Conservation (phyloP, 2,113 vertebrate species). For the pig (Sus scrofa) region DNA sequence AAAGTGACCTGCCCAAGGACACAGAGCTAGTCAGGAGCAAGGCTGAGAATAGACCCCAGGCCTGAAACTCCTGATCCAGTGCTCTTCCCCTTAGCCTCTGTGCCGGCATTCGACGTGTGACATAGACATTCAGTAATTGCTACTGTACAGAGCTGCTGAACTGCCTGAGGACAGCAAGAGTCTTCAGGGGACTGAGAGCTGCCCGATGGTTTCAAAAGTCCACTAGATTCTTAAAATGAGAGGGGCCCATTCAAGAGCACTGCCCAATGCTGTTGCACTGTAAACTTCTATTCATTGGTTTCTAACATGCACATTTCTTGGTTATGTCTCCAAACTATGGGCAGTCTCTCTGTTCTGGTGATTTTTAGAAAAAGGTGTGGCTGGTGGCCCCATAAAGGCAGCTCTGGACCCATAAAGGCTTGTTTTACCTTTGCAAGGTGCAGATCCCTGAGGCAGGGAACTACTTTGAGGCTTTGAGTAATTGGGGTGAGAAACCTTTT, state of each 20-base stretch:
- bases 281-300: neutral
- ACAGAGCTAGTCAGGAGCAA: neutral
- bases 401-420: neutral
- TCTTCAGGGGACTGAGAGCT: neutral
- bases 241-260: neutral
- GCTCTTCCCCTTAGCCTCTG: neutral
- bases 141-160: neutral
- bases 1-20: neutral
- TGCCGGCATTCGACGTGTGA: fast-evolving
- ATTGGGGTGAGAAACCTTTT: slow-evolving; percentile 6
- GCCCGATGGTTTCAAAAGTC: neutral
- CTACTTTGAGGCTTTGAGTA: neutral
- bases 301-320: neutral
- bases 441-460: neutral
- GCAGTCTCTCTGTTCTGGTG: neutral
- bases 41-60: neutral
- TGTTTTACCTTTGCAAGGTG: slow-evolving; percentile 10
- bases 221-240: neutral
- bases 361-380: neutral
- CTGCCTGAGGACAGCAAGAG: neutral
- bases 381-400: neutral
- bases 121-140: neutral
- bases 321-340: neutral
- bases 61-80: neutral
- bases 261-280: too few species aligned